A percentile compares a stretch with the other conserved stretches of the same genome.
Evolutionary conservation across 1,140 invertebrate genomes (phyloP).

Genomic region (Riptortus pedestris): DNA sequence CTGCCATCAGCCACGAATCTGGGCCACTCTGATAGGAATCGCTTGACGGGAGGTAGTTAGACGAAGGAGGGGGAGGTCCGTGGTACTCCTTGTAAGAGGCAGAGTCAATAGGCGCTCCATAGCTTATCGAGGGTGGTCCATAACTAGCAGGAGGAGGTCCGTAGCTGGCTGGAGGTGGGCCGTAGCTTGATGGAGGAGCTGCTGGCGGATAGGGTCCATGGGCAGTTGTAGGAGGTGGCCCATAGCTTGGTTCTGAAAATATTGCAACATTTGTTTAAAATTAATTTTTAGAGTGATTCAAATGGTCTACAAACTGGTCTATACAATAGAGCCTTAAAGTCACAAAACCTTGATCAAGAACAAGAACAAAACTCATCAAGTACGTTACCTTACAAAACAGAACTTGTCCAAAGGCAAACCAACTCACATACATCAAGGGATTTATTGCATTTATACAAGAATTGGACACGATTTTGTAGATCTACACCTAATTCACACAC

Average conservation of each 20-base stretch:
- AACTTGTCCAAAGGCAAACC: too few species aligned
- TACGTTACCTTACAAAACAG: too few species aligned
- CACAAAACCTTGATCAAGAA: background rate
- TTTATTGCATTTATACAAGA: too few species aligned
- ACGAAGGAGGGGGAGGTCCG: background rate
- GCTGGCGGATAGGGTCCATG: background rate
- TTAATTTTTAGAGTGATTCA: background rate
- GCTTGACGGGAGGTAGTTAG: background rate
- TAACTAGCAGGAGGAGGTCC: constrained; percentile 3
- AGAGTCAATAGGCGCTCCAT: background rate
- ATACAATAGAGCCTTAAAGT: background rate
- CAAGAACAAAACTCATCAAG: too few species aligned
- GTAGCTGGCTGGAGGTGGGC: constrained; percentile 12
- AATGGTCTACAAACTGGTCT: background rate
- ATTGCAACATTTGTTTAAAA: background rate
- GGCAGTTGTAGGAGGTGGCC: background rate
- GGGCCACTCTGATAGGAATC: background rate
- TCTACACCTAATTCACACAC: too few species aligned
- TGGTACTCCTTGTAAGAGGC: background rate
- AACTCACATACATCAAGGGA: too few species aligned
- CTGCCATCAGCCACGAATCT: constrained; percentile 10
- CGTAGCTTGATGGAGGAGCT: constrained; percentile 2
- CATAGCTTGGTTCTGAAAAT: background rate
- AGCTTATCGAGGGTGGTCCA: constrained; percentile 10
- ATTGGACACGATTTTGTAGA: too few species aligned